These are phyloP conservation scores for Chitala chitala DNA, from an alignment of 2,113 vertebrate species.

Conservation along the genomic window DNA sequence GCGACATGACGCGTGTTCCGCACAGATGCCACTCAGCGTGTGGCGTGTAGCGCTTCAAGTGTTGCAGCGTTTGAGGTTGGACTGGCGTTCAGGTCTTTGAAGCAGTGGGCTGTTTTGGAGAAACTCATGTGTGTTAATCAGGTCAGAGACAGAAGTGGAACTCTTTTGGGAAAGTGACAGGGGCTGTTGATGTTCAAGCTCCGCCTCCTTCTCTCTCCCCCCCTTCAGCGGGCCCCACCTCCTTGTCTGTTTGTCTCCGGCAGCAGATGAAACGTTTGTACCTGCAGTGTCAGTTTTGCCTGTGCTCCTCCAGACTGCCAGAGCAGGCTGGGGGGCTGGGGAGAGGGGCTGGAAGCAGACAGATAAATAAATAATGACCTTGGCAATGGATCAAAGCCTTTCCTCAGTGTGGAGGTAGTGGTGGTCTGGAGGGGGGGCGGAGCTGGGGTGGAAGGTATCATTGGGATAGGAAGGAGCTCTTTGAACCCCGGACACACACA, in stretches of 20 bases:
- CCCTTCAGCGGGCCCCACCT: too few species aligned
- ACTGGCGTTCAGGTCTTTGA: neutral
- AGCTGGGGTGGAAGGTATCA: neutral
- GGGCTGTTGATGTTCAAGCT: neutral
- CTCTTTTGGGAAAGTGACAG: neutral
- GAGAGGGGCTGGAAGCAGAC: neutral
- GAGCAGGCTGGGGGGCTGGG: neutral
- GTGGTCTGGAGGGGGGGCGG: neutral
- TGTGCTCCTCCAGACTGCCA: neutral
- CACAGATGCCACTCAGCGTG: too few species aligned
- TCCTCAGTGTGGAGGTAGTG: neutral
- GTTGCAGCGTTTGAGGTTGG: too few species aligned
- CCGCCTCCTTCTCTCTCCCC: too few species aligned
- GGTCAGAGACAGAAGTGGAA: neutral
- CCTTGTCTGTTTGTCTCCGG: too few species aligned
- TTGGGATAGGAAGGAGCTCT: neutral
- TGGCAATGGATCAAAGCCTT: neutral
- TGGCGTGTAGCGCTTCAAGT: too few species aligned
- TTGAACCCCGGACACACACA: neutral
- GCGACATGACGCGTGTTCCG: too few species aligned
- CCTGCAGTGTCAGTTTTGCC: neutral
- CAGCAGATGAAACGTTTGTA: neutral
- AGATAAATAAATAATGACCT: neutral
- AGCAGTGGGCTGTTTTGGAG: neutral
- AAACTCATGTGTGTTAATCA: neutral